Evolutionary conservation across 2,113 vertebrate genomes (phyloP).

Genomic region (Sinocyclocheilus anshuiensis): DNA sequence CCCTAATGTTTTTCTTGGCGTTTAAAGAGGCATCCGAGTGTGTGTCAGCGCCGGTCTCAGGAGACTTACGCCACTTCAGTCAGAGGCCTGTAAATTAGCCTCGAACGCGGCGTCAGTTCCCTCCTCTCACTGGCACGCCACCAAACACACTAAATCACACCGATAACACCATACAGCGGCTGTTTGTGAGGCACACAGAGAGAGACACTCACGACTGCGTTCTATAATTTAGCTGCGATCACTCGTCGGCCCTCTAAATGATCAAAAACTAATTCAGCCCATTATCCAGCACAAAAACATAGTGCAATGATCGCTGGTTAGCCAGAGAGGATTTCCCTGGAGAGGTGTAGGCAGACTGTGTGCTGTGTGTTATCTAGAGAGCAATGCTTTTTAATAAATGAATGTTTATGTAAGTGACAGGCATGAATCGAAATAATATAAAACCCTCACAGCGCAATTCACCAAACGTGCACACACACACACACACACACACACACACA

Average conservation of each 20-base stretch:
- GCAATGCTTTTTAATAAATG: conserved; percentile 34
- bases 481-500: conserved; percentile 14
- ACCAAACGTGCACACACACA: background rate
- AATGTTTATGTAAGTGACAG: conserved; percentile 69
- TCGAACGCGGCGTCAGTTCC: background rate
- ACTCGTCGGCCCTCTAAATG: conserved; percentile 21
- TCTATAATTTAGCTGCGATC: conserved; percentile 29
- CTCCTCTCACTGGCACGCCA: background rate
- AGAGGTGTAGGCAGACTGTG: conserved; percentile 14
- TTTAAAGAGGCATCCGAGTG: conserved; percentile 25
- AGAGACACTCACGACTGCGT: background rate
- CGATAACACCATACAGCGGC: background rate
- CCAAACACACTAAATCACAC: conserved; percentile 34
- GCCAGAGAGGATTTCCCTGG: conserved; percentile 11
- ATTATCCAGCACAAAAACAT: conserved; percentile 2
- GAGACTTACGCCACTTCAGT: conserved; percentile 12
- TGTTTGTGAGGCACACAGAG: conserved; percentile 12
- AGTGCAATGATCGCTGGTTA: conserved; percentile 10
- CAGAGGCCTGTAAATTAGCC: conserved; percentile 24
- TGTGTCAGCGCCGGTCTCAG: conserved; percentile 25
- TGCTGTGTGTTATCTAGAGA: conserved; percentile 22
- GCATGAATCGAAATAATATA: conserved; percentile 76
- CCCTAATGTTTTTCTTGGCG: conserved; percentile 19
- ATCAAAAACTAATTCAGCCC: conserved; percentile 34
- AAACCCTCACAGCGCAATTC: conserved; percentile 64